Conservation (phyloP, 23 tunicate species). For the Trididemnum miniatum region DNA sequence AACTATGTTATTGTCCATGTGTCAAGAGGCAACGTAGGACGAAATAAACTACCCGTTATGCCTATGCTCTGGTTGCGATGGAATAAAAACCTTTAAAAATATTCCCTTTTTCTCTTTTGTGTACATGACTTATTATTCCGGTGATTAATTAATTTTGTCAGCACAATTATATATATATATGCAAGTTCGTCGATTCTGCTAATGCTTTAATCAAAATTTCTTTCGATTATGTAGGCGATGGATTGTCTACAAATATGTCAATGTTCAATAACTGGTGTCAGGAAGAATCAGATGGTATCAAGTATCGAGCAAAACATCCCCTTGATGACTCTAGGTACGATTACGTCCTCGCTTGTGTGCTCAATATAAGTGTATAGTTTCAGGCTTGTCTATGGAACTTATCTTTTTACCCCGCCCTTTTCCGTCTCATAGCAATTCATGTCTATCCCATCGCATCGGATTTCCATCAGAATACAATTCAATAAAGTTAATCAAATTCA, state of each 20-base stretch:
- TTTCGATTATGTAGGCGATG: not conserved
- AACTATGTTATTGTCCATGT: not conserved
- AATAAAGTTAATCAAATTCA: not conserved
- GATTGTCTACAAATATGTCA: not conserved
- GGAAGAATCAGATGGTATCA: not conserved
- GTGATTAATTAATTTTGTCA: not conserved
- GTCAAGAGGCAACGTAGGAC: not conserved
- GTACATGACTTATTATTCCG: not conserved
- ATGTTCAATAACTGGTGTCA: not conserved
- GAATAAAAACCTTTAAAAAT: not conserved
- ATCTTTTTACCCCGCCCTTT: not conserved
- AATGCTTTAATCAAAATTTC: not conserved
- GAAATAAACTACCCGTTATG: not conserved
- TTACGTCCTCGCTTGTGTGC: not conserved
- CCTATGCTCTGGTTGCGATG: not conserved
- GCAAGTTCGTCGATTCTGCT: not conserved
- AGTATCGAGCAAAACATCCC: not conserved
- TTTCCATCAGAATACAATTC: not conserved
- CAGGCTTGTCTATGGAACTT: not conserved
- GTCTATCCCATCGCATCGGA: not conserved
- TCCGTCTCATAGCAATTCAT: not conserved
- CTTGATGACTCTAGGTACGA: not conserved
- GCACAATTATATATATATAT: not conserved
- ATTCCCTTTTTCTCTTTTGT: not conserved
- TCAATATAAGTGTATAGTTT: not conserved